Base-by-base conservation (phyloP, 2,888 invertebrate genomes). In the Coenonympha glycerion region DNA sequence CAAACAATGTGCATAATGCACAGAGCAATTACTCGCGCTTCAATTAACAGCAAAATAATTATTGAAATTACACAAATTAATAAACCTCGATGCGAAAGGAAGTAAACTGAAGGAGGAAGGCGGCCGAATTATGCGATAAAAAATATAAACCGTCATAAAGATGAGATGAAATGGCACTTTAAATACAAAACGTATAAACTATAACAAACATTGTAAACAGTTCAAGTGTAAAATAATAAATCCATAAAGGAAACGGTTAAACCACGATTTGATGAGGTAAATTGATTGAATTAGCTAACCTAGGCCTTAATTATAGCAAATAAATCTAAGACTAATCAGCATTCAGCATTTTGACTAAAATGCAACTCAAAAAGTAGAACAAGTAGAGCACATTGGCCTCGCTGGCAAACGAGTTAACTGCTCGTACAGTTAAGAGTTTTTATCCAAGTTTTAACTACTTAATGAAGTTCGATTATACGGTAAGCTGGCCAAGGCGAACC, bases 401-500 rank as follows among this genome's bases (percentile, higher is more conserved):
- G 22, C 13, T 11, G 3, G 11, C 5, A 13, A 37, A 37, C 13
- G 22, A 37, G 37, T 37, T 22, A 22, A 37, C 22, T 13, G 19
- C 6, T 36, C 36, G 18, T 37, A 37, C 9, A 22, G 13, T 13
- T 22, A 11, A 13, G 37, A 42, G 26, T 46, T 52, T 45, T 46
- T 49, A 49, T 37, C 28, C 18, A 6, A 30, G 28, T 47, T 19
- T 28, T 18, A 24, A 44, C 45, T 41, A 45, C 22, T 36, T 46
- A 47, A 37, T 30, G 40, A 30, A 47, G 46, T 39, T 49, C 44
- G 45, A 45, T 49, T 36, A 45, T 40, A 39, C 42, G 40, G 30
- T 22, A 53, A 26, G 33, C 51, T 44, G 50, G 53, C 28, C 47
- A 47, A 53, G 47, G 51, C 45, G 40, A 49, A 28, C 33, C 15